Evolutionary conservation across 2,888 invertebrate species (phyloP), one percentile per base, ranked within the genome.

Genomic region (Coremacera marginata): DNA sequence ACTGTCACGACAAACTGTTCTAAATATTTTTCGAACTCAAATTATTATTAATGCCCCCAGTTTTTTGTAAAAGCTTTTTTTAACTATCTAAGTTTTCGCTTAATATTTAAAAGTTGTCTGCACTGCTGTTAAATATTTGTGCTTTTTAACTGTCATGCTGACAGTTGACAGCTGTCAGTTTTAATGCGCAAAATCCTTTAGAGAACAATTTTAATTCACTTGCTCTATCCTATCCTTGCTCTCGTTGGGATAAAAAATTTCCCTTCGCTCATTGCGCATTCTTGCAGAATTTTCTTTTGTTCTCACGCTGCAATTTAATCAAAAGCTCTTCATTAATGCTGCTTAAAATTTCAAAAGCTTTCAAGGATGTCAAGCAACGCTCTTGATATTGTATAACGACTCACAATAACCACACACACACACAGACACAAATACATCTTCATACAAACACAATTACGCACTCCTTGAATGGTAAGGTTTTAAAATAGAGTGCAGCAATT

Each of bases 271-370:
- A 25, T 25, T 63, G 44, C 44, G 44, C 44, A 44, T 44, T 14
- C 44, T 44, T 44, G 44, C 44, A 44, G 44, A 2, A 44, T 44
- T 44, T 14, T 44, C 44, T 14, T 44, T 44, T 44, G 44, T 14
- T 44, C 27, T 27, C 44, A 44, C 63, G 31, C 16, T 63, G 7
- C 34, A 63, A 63, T 11, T 44, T 44, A 44, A 31, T 63, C 5
- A 31, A 63, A 25, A 63, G 16, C 8, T 27, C 27, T 63, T 63
- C 31, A 63, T 31, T 63, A 11, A 34, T 31, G 63, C 27, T 63
- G n/a, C 63, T 63, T 63, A n/a, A 63, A 63, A 34, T 34, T 63
- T 8, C 34, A 34, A 63, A 34, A 63, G 63, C 63, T 63, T 63
- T 62, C 60, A 44, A 44, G 44, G 44, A 44, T 44, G 44, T 44